A percentile compares a stretch with the other conserved stretches of the same genome.
These are phyloP conservation scores for Scaeva pyrastri DNA, from an alignment of 2,888 invertebrate species.

Conservation along the genomic window DNA sequence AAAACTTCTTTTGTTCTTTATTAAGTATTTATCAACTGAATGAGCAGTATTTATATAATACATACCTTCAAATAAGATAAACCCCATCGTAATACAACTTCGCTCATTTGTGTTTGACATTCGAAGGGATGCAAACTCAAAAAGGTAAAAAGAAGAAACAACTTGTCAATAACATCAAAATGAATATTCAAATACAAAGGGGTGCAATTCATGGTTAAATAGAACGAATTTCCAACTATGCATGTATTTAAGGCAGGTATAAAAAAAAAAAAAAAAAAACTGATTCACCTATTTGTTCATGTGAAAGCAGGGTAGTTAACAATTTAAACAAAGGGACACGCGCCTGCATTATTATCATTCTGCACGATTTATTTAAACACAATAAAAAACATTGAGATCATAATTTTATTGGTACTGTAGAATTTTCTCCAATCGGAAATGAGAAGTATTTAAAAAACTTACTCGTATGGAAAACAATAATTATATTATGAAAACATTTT, in stretches of 20 bases:
- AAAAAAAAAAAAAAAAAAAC: neutral
- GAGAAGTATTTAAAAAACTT: neutral
- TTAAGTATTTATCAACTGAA: conserved; percentile 54
- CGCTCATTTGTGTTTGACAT: conserved; percentile 41
- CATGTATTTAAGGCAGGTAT: neutral
- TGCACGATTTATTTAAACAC: conserved; percentile 56
- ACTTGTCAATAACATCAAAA: conserved; percentile 67
- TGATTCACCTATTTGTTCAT: conserved; percentile 63
- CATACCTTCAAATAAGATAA: conserved; percentile 45
- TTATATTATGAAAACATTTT: neutral
- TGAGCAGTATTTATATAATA: conserved; percentile 54
- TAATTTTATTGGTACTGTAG: neutral
- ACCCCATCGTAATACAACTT: conserved; percentile 38
- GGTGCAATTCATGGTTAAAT: conserved; percentile 1
- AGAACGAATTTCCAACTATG: neutral
- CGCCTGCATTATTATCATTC: conserved; percentile 62
- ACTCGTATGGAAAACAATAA: neutral
- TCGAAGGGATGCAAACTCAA: conserved; percentile 57
- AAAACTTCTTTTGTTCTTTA: conserved; percentile 40
- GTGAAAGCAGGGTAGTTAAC: conserved; percentile 63
- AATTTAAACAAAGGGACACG: conserved; percentile 68
- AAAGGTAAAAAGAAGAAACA: conserved; percentile 43
- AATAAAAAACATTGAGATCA: neutral
- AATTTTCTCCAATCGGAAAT: neutral
- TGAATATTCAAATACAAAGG: neutral